Base-by-base conservation (phyloP, 2,888 invertebrate genomes). In the Drosophila neutralis region DNA sequence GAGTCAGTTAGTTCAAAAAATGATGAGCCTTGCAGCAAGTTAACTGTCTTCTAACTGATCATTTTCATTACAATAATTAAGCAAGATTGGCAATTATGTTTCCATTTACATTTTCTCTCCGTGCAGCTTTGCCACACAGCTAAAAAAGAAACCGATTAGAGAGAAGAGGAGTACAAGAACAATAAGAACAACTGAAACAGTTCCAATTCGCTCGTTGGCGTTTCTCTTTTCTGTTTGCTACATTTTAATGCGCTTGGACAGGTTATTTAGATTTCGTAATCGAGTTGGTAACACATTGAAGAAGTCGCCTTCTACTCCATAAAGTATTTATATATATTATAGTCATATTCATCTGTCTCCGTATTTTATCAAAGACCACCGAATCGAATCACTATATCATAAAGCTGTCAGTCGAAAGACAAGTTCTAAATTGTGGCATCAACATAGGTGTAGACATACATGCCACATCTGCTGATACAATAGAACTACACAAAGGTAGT, bases 161-260 rank as follows among this genome's bases (percentile, higher is more conserved):
- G 56, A 68, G 33, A 45, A 49, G 49, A 21, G 58, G 62, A 38
- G 31, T 1, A 29, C 3, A 54, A n/a, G 0, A 40, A 45, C 54
- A 42, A 40, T 4, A 49, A 24, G 35, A 68, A 59, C 51, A 63
- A 56, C 60, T 52, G 49, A 27, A 53, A 36, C 57, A 54, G 52
- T 69, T 64, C 58, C 63, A 59, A 76, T 71, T 73, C 68, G 69
- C 77, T 71, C 87, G 62, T 78, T 83, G 70, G 66, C 69, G 73
- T 66, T 60, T 29, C 63, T 27, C 21, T 49, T 49, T 57, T 66
- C 66, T 57, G 38, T 24, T 57, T 64, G 52, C 60, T 42, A 29
- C 45, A 40, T 45, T 27, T 42, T n/a, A n/a, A 45, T 45, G 21
- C 7, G 13, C 21, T 45, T 21, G 4, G 13, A 13, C 21, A 13